Base-by-base conservation (phyloP, 1,140 invertebrate species). In the Drosophila tropicalis region DNA sequence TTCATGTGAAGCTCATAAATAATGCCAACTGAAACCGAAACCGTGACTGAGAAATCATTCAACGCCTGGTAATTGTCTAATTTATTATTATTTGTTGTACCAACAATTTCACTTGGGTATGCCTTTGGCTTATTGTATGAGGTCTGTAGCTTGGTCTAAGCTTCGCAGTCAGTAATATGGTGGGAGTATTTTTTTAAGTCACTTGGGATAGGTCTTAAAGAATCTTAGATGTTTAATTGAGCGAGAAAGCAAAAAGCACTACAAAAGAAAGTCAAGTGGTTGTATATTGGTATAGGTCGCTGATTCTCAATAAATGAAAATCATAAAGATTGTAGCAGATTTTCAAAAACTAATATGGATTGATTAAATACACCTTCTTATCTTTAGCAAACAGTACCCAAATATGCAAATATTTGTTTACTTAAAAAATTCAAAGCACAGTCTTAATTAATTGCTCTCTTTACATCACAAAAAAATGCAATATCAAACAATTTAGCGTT, bases 21-120 rank as follows among this genome's bases (percentile, higher is more conserved):
- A 22, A 47, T 17, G 1, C 5, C 41, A 17, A 47, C 36, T 34
- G 58, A 62, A 55, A 34, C 44, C 67, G 22, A 72, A 40, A 13
- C 32, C 15, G 9, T 10, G 17, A 13, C 67, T 62, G 22, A 44
- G 44, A 51, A 61, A 67, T 56, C 69, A 67, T 61, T 55, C 56
- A 36, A 56, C 54, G 73, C 65, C 34, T 76, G 60, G 73, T 76
- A 76, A 76, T 76, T 76, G 73, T 63, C 40, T 60, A 76, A 76
- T 76, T 68, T 76, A 69, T 69, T 39, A 13, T 39, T 69, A 69
- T 54, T 69, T 76, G 58, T 63, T 69, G 58, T 69, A 69, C 61
- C 32, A 76, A 62, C 72, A 58, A 69, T 76, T 76, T 76, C 72
- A 63, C 73, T 69, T 40, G 29, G 44, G 15, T 62, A 5, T 39